Evolutionary conservation across 1,140 invertebrate genomes (phyloP).

Genomic region (Plutomurus gul): DNA sequence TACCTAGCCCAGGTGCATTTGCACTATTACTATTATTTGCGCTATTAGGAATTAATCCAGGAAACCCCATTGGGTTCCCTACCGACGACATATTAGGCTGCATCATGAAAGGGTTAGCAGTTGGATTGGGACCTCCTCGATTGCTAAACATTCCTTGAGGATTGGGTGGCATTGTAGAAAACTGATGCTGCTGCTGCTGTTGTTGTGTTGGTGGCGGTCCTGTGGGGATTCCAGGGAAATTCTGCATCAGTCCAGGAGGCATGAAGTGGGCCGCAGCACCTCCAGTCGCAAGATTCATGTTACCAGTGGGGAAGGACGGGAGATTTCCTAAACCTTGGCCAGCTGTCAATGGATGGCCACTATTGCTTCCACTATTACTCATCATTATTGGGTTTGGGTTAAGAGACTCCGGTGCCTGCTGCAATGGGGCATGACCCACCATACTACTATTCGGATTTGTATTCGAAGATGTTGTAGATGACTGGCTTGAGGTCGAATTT

Average conservation of each 20-base stretch:
- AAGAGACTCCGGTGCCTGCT: slow-evolving; percentile 49
- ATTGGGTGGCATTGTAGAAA: slow-evolving; percentile 55
- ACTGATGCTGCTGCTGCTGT: slow-evolving; percentile 34
- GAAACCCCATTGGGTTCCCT: slow-evolving; percentile 1
- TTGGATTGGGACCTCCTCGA: neutral
- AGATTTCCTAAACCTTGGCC: neutral
- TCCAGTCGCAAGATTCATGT: neutral
- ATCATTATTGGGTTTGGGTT: slow-evolving; percentile 48
- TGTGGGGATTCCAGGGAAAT: neutral
- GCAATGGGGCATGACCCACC: slow-evolving; percentile 40
- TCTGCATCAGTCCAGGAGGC: neutral
- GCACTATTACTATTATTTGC: neutral
- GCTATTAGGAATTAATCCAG: neutral
- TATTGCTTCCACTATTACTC: neutral
- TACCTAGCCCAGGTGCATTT: neutral
- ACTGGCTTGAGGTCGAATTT: neutral
- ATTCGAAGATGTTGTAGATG: neutral
- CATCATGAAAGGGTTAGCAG: slow-evolving; percentile 7
- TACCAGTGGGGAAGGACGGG: neutral
- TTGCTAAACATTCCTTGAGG: slow-evolving; percentile 55
- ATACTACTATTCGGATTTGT: slow-evolving; percentile 52
- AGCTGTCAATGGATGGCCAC: neutral
- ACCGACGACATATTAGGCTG: neutral
- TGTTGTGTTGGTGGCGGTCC: slow-evolving; percentile 36
- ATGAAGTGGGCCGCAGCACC: neutral